A percentile compares a stretch with the other conserved stretches of the same genome.
These are phyloP conservation scores for Conchocele bisecta DNA, from an alignment of 2,888 invertebrate genomes.

Conservation along the genomic window DNA sequence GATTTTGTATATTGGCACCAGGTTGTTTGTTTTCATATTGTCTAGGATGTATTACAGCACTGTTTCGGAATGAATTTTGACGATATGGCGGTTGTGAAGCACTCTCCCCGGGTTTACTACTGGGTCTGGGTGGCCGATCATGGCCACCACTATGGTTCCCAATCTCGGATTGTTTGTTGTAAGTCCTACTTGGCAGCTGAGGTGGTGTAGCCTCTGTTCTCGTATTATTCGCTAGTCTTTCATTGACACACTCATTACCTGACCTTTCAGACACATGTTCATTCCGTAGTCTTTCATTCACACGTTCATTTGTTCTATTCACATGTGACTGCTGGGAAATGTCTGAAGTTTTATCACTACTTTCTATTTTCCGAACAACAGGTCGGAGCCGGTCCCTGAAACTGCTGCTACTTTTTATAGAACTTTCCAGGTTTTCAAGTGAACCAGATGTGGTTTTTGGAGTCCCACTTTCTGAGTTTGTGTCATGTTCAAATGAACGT, in stretches of 20 bases:
- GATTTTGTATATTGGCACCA: conserved; percentile 40
- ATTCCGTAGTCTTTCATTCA: too few species aligned
- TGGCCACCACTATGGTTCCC: background rate
- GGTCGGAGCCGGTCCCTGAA: conserved; percentile 50
- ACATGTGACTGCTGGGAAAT: background rate
- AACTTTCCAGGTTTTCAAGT: conserved; percentile 50
- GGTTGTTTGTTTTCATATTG: conserved; percentile 41
- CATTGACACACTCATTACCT: too few species aligned
- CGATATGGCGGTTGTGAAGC: conserved; percentile 20
- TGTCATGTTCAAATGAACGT: background rate
- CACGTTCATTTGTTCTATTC: background rate
- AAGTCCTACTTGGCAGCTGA: conserved; percentile 45
- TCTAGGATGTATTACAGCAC: conserved; percentile 37
- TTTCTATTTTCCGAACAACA: conserved; percentile 42
- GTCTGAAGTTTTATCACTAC: background rate
- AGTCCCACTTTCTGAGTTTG: background rate
- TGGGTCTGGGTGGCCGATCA: conserved; percentile 19
- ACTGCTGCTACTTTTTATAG: conserved; percentile 48
- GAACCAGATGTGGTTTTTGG: conserved; percentile 21
- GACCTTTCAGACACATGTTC: too few species aligned
- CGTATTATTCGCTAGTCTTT: background rate
- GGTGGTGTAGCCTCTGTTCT: conserved; percentile 32
- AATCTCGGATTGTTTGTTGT: conserved; percentile 17
- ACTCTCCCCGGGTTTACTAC: conserved; percentile 14
- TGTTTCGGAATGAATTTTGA: conserved; percentile 40